Evolutionary conservation across 64 coral and sea anemone species (phyloP).

Genomic region (Stichodactyla mertensii): DNA sequence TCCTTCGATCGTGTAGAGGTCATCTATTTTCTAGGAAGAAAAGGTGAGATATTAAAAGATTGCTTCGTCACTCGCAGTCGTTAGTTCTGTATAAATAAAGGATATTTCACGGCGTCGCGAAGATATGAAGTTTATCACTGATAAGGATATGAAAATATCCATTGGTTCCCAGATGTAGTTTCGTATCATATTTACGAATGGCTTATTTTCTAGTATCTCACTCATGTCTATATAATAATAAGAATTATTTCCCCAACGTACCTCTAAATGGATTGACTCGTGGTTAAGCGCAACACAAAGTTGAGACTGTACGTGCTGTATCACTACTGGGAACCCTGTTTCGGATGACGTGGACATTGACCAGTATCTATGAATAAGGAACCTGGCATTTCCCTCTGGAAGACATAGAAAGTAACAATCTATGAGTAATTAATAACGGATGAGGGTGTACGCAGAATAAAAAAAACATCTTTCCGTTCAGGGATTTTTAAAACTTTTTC

Average conservation of each 20-base stretch:
- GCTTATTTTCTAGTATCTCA: too few species aligned
- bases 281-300: not conserved
- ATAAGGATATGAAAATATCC: too few species aligned
- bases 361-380: not conserved
- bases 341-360: not conserved
- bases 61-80: not conserved
- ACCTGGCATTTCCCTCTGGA: not conserved
- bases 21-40: not conserved
- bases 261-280: not conserved
- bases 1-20: not conserved
- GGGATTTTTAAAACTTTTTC: too few species aligned
- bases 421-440: not conserved
- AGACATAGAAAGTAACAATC: not conserved
- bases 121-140: too few species aligned
- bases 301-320: not conserved
- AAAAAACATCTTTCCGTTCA: too few species aligned
- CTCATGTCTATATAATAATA: too few species aligned
- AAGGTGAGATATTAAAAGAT: not conserved
- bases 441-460: too few species aligned
- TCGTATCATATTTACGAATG: too few species aligned
- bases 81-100: too few species aligned
- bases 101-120: too few species aligned
- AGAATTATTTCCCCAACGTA: not conserved
- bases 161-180: too few species aligned
- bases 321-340: conserved; percentile 3